These are phyloP conservation scores for Crotalus helleri DNA, from an alignment of 2,113 vertebrate genomes.

Conservation along the genomic window DNA sequence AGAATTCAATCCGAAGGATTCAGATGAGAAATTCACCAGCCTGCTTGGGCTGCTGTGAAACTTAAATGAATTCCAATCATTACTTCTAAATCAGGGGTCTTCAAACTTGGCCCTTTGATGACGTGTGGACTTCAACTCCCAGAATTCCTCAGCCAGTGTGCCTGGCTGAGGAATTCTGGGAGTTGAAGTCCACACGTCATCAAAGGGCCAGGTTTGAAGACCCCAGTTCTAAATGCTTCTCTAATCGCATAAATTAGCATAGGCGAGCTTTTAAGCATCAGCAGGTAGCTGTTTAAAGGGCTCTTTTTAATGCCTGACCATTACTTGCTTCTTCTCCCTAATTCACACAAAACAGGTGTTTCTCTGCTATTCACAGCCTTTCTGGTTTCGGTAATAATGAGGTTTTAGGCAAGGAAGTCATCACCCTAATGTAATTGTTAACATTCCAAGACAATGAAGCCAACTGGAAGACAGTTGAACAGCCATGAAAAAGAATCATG, in stretches of 20 bases:
- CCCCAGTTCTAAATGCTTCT: not conserved
- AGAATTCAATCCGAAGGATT: not conserved
- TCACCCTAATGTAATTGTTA: not conserved
- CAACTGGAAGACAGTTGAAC: not conserved
- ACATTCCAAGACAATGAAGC: conserved; percentile 41
- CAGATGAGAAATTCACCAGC: not conserved
- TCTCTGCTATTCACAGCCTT: conserved; percentile 44
- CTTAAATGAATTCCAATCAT: not conserved
- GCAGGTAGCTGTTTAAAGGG: not conserved
- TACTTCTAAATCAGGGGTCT: not conserved
- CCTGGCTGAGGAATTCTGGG: too few relatives aligned
- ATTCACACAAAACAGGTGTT: conserved; percentile 14
- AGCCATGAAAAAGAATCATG: conserved; percentile 20
- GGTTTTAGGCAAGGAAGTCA: conserved; percentile 20
- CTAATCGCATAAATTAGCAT: not conserved
- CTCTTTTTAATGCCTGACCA: not conserved
- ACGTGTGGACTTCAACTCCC: too few relatives aligned
- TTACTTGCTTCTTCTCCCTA: not conserved
- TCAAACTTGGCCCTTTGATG: too few relatives aligned
- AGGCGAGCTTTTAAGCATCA: not conserved
- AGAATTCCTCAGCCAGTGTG: too few relatives aligned
- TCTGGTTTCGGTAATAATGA: conserved; percentile 42
- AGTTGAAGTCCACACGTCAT: too few relatives aligned
- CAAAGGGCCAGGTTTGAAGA: too few relatives aligned
- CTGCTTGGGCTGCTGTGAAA: not conserved